A percentile compares a stretch with the other conserved stretches of the same genome.
Evolutionary conservation across 2,888 invertebrate genomes (phyloP).

Genomic region (Cantharis rustica): DNA sequence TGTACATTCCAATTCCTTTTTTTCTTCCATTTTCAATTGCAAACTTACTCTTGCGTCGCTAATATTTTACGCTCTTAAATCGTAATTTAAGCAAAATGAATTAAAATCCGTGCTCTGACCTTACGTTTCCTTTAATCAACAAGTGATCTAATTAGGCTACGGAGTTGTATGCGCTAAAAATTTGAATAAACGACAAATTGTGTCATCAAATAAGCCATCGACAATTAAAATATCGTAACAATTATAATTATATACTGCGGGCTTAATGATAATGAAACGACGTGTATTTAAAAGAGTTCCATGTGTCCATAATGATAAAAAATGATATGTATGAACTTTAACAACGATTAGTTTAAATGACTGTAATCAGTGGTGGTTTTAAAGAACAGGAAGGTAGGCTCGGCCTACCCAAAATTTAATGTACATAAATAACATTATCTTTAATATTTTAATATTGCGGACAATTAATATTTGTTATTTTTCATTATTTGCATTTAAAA

Average conservation of each 20-base stretch:
- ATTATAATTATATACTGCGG: not conserved
- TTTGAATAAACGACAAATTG: not conserved
- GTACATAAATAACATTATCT: too few species aligned
- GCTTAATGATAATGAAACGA: not conserved
- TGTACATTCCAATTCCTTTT: not conserved
- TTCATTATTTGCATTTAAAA: too few species aligned
- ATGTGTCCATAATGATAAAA: not conserved
- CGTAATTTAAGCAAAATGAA: conserved; percentile 8
- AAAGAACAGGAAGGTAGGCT: too few species aligned
- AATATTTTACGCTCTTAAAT: conserved; percentile 22
- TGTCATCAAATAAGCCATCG: not conserved
- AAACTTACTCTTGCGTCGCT: conserved; percentile 13
- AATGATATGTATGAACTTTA: not conserved
- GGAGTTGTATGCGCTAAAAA: not conserved
- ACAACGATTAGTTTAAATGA: not conserved
- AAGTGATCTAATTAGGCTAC: not conserved
- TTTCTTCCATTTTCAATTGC: not conserved
- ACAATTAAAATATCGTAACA: not conserved
- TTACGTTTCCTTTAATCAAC: not conserved
- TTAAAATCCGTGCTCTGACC: conserved; percentile 15
- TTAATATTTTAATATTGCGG: too few species aligned
- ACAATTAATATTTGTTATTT: too few species aligned
- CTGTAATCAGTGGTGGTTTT: too few species aligned
- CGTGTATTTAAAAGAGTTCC: not conserved
- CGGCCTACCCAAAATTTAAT: too few species aligned